A percentile compares a stretch with the other conserved stretches of the same genome.
Conservation (phyloP, 2,797 vertebrate genomes). For the Argyrosomus regius region DNA sequence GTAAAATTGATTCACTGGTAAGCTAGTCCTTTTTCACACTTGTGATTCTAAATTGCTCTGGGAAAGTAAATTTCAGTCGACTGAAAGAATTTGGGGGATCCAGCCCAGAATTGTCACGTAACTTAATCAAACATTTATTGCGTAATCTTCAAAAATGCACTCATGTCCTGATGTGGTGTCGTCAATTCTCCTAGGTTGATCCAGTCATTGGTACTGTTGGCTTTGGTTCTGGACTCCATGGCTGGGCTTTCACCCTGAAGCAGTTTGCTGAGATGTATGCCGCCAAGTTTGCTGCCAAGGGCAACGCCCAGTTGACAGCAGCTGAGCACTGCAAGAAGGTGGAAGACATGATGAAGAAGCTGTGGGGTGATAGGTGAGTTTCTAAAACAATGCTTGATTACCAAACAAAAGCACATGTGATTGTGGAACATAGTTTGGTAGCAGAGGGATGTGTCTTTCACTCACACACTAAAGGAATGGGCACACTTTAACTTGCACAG, state of each 20-base stretch:
- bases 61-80: too few relatives aligned
- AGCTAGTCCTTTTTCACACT: too few relatives aligned
- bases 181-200: slow-evolving; percentile 85
- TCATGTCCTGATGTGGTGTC: background rate
- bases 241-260: slow-evolving; percentile 98
- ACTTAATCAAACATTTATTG: background rate
- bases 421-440: too few relatives aligned
- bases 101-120: rapidly evolving
- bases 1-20: too few relatives aligned
- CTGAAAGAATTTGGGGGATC: too few relatives aligned
- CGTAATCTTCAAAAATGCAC: background rate
- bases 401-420: rapidly evolving
- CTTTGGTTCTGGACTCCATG: slow-evolving; percentile 95
- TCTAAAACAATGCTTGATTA: background rate
- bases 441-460: rapidly evolving
- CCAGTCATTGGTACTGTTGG: slow-evolving; percentile 93
- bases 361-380: slow-evolving; percentile 94
- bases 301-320: slow-evolving; percentile 86
- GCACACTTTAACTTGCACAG: too few relatives aligned
- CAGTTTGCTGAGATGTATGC: slow-evolving; percentile 98
- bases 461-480: background rate
- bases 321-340: slow-evolving; percentile 93
- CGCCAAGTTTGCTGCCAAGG: slow-evolving; percentile 94
- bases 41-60: too few relatives aligned
- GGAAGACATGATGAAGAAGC: slow-evolving; percentile 98